Base-by-base conservation (phyloP, 2,113 vertebrate species). In the Protomyctophum bolini region DNA sequence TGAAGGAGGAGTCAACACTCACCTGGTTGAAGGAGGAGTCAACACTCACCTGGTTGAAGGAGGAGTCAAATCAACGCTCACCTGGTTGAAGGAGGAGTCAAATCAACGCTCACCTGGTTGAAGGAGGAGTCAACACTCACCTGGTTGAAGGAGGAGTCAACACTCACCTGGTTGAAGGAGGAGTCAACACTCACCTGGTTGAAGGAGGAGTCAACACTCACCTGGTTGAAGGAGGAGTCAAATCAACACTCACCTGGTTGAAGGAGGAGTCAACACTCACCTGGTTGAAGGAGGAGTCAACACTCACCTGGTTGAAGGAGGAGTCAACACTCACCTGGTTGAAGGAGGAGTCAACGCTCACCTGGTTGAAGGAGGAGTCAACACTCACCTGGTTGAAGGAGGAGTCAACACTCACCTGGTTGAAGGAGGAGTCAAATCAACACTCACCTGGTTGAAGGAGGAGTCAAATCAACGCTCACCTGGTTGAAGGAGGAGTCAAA, bases 61-160 rank as follows among this genome's bases (percentile, higher is more conserved):
- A 98, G 0, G 96, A 98, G 84, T 97, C 96, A n/a, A n/a, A n/a
- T n/a, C n/a, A n/a, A n/a, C n/a, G n/a, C n/a, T n/a, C n/a, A n/a
- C n/a, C n/a, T n/a, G n/a, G 83, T 95, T 97, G 75, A 98, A 97
- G 0, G 95, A 98, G 0, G 96, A 98, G 84, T 97, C 96, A n/a
- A n/a, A n/a, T n/a, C n/a, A n/a, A n/a, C n/a, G n/a, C n/a, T n/a
- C n/a, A n/a, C n/a, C n/a, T n/a, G n/a, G 83, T 95, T 97, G 75
- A 98, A 97, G 0, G 95, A 98, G 0, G 96, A 98, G 84, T 97
- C 96, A n/a, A n/a, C n/a, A n/a, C n/a, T n/a, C n/a, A n/a, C n/a
- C n/a, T n/a, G n/a, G 83, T 95, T 97, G 75, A 98, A 97, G 0
- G 95, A 98, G 0, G 96, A 98, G 84, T 97, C 96, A n/a, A n/a